Evolutionary conservation across 92 coral and sea anemone genomes (phyloP).

Genomic region (Metridium senile): DNA sequence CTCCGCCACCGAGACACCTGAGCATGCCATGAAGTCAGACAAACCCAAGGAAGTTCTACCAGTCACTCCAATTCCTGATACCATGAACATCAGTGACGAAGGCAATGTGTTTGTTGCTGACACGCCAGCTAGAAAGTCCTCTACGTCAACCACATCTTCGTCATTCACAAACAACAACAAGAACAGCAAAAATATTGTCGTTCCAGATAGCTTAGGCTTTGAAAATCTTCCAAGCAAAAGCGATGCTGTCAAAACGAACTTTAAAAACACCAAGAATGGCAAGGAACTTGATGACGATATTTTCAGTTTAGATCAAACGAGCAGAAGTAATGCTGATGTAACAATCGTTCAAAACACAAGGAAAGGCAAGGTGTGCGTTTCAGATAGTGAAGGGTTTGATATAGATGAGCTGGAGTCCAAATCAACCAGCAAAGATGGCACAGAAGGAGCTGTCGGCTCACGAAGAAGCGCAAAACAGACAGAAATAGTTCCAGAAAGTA

Average conservation of each 20-base stretch:
- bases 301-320: background rate
- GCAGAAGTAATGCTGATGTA: background rate
- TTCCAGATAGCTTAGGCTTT: conserved; percentile 12
- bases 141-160: background rate
- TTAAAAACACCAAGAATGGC: background rate
- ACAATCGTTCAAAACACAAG: background rate
- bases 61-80: conserved; percentile 27
- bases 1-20: conserved; percentile 16
- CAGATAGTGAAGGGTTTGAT: background rate
- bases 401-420: background rate
- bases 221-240: background rate
- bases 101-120: conserved; percentile 19
- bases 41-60: background rate
- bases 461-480: background rate
- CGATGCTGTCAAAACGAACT: background rate
- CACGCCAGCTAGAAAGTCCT: conserved; percentile 15
- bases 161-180: background rate
- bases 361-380: background rate
- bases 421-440: background rate
- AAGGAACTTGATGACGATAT: too few relatives aligned
- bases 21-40: background rate
- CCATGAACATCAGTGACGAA: conserved; percentile 5
- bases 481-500: background rate
- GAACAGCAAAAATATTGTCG: background rate
- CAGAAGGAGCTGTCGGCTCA: too few relatives aligned